Base-by-base conservation (phyloP, 2,888 invertebrate species). In the Eupithecia centaureata region DNA sequence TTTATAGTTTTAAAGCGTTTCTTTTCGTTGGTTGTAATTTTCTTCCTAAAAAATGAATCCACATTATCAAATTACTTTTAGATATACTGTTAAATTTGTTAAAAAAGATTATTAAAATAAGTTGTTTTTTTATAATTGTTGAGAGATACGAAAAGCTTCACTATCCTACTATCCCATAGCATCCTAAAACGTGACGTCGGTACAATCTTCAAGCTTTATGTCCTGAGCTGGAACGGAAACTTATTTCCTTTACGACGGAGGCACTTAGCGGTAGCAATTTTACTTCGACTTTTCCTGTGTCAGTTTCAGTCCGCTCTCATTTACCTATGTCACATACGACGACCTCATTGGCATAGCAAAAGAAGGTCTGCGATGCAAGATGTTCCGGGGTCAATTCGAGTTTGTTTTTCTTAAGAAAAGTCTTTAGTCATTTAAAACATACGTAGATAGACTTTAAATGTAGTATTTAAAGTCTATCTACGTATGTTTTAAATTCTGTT, bases 161-260 rank as follows among this genome's bases (percentile, higher is more conserved):
- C 54, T 56, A 56, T 56, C 27, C 52, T 27, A 15, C 27, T 27
- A 27, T 27, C 15, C 54, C 0, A 15, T n/a, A 56, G 30, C 30
- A 28, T 30, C 28, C 54, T 56, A n/a, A 56, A 56, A 56, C 54
- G 54, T 56, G 54, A 56, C 54, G 54, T 28, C 54, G 28, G 28
- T 28, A n/a, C 5, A 47, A 30, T 42, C 30, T 42, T 42, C 30
- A 10, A 61, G 28, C 61, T 61, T 61, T 61, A 47, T 61, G 47
- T 42, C 35, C 60, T 28, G 27, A 47, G 28, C 28, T 61, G 28
- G 30, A 47, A 42, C 30, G 61, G 47, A 30, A 56, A 56, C 54
- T n/a, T 56, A 56, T 56, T 56, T 56, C 30, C n/a, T 30, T 56
- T 56, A 56, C 54, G 27, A 28, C n/a, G 27, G n/a, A 28, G 54